Evolutionary conservation across 2,113 vertebrate species (phyloP), one percentile per base, ranked within the genome.

Genomic region (Ailurus styani): DNA sequence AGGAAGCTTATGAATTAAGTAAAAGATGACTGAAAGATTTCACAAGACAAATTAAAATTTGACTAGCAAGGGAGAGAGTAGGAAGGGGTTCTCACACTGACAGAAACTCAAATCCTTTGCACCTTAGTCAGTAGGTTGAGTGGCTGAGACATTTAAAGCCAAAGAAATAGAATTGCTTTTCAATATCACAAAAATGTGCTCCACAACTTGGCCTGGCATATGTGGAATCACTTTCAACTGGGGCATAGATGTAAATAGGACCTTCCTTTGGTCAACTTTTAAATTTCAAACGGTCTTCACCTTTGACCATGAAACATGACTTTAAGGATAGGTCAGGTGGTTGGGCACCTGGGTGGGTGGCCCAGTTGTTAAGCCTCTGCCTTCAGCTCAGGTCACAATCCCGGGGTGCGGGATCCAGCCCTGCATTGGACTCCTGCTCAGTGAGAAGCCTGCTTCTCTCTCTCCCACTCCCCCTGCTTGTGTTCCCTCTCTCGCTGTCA

Each of bases 31-130:
- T 23, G 2, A 79, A 83, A 79, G 13, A 64, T 42, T 95, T 95
- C 34, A 89, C 17, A 81, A 94, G 18, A 83, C 50, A 95, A n/a
- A 62, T 66, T 57, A 96, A 97, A 83, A 70, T 13, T 73, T 90
- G 18, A 9, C 18, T 89, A 18, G 8, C 29, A 88, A 82, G 37
- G 29, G 21, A 96, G 94, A 91, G 23, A 64, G 52, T 15, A 40
- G 54, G 54, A 84, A 83, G 66, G 18, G 40, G 6, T 37, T 70
- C 27, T 88, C 47, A 8, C 29, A 73, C 37, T 78, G 20, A 78
- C 10, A 50, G 75, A 91, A 66, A 37, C 34, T 9, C 7, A 64
- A 72, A 88, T 72, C 18, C 15, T 81, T 86, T 75, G 34, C 60
- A 42, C 10, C n/a, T 55, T 57, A 81, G 45, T 90, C n/a, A 89